phyloP scores from a whole-genome alignment of 2,888 invertebrate species.

The Antitype chi region DNA sequence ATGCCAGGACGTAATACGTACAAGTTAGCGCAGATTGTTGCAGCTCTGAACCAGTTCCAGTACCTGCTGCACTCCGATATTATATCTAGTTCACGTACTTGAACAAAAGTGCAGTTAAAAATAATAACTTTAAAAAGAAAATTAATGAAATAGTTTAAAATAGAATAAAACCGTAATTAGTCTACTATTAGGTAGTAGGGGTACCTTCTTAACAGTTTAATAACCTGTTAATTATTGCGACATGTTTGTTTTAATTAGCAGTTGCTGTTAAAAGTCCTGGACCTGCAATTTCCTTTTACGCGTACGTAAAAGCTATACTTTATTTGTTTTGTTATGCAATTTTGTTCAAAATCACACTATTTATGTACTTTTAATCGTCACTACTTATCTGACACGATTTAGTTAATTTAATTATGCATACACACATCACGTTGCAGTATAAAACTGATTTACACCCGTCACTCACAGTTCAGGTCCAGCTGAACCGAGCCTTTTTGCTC shows the following conservation, averaged over 20 bases:
- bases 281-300: not conserved
- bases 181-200: not conserved
- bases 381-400: too few species aligned
- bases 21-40: conserved; percentile 28
- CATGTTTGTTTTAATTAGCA: not conserved
- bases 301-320: too few species aligned
- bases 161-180: not conserved
- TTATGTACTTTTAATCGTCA: too few species aligned
- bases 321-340: too few species aligned
- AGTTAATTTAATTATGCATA: too few species aligned
- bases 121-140: not conserved
- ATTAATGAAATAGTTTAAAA: not conserved
- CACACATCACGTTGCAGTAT: too few species aligned
- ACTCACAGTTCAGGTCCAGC: too few species aligned
- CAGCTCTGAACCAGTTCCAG: conserved; percentile 54
- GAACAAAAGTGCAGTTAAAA: not conserved
- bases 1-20: conserved; percentile 6
- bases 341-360: too few species aligned
- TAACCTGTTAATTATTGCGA: not conserved
- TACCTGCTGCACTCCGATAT: conserved; percentile 51
- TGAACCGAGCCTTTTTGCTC: too few species aligned
- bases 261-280: too few species aligned
- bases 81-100: conserved; percentile 11
- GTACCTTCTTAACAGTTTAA: not conserved
- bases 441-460: too few species aligned